These are phyloP conservation scores for Pseudeuparius sepicola DNA, from an alignment of 2,888 invertebrate genomes.

Conservation along the genomic window DNA sequence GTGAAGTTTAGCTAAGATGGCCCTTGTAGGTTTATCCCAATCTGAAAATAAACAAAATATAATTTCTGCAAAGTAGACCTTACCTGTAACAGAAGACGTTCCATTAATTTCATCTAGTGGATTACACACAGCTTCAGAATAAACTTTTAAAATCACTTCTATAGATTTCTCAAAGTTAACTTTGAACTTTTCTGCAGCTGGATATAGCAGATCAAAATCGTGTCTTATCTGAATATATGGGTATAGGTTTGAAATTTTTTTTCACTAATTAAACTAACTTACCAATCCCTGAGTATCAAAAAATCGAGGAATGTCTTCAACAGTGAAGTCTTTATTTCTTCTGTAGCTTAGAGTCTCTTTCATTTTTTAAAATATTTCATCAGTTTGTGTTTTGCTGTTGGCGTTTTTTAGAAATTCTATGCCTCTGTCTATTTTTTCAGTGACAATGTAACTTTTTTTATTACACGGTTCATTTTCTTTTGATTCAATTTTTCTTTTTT, in stretches of 20 bases:
- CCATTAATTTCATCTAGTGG: not conserved
- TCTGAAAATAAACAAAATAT: too few relatives aligned
- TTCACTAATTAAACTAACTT: too few relatives aligned
- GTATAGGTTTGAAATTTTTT: too few relatives aligned
- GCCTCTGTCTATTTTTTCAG: not conserved
- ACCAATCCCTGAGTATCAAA: constrained; percentile 1
- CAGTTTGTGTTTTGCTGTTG: constrained; percentile 1
- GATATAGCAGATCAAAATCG: not conserved
- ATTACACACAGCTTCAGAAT: constrained; percentile 1
- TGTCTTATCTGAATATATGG: constrained; percentile 1
- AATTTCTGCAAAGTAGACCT: too few relatives aligned
- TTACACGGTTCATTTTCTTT: not conserved
- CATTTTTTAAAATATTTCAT: constrained; percentile 2
- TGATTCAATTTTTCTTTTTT: not conserved
- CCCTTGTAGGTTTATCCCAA: constrained; percentile 1
- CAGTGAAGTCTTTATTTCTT: not conserved
- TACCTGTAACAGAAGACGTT: not conserved
- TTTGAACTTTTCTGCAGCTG: not conserved
- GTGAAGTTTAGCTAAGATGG: not conserved
- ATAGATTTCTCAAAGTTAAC: not conserved
- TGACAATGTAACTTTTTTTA: not conserved
- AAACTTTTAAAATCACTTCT: constrained; percentile 1
- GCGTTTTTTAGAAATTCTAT: constrained; percentile 1
- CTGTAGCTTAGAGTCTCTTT: not conserved
- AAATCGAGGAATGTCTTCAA: constrained; percentile 1